These are phyloP conservation scores for Drosophila vallismaia DNA, from an alignment of 2,888 invertebrate species.

Conservation along the genomic window DNA sequence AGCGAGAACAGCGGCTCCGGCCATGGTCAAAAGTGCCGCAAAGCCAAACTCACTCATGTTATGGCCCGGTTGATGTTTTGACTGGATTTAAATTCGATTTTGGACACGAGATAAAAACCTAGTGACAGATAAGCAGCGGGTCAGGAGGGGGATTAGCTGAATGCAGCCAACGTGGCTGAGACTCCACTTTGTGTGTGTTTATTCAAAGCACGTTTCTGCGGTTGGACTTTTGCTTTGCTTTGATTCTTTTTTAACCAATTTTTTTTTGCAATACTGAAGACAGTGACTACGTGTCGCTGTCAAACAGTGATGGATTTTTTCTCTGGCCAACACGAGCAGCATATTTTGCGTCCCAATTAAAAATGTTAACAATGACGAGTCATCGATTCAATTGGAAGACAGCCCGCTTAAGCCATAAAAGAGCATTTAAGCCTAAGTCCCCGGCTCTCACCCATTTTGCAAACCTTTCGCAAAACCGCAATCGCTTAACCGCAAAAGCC, in stretches of 20 bases:
- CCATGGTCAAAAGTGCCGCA: constrained; percentile 31
- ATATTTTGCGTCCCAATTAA: constrained; percentile 77
- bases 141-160: constrained; percentile 31
- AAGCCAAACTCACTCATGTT: constrained; percentile 23
- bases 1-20: constrained; percentile 9
- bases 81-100: constrained; percentile 76
- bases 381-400: constrained; percentile 68
- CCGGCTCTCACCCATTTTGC: constrained; percentile 21
- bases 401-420: constrained; percentile 63
- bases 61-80: constrained; percentile 61
- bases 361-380: constrained; percentile 47
- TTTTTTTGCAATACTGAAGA: constrained; percentile 40
- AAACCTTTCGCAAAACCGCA: constrained; percentile 50
- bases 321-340: constrained; percentile 54
- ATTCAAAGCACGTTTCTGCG: constrained; percentile 73
- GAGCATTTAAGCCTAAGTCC: constrained; percentile 62
- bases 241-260: constrained; percentile 9
- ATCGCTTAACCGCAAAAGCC: constrained; percentile 63
- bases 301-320: constrained; percentile 54
- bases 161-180: constrained; percentile 30
- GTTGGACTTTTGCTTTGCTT: constrained; percentile 22
- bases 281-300: constrained; percentile 71
- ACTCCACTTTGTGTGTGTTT: constrained; percentile 44
- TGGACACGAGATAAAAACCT: constrained; percentile 68
- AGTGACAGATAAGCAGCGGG: constrained; percentile 50